Evolutionary conservation across 2,888 invertebrate species (phyloP).

Genomic region (Drosophila parthenogenetica): DNA sequence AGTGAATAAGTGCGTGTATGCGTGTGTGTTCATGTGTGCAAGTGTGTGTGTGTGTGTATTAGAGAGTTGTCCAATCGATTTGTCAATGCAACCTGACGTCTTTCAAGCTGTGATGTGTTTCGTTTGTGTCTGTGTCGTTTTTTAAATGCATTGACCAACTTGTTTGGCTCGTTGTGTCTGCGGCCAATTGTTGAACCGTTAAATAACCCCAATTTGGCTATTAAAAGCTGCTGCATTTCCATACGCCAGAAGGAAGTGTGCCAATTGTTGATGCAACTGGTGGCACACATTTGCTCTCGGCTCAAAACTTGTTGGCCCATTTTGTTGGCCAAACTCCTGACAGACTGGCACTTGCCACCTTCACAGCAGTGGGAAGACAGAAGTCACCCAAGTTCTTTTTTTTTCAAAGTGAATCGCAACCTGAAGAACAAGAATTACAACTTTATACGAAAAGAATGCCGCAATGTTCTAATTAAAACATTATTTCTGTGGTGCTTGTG

Average conservation of each 20-base stretch:
- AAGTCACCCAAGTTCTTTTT: conserved; percentile 12
- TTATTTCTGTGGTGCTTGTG: conserved; percentile 34
- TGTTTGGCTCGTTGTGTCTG: conserved; percentile 61
- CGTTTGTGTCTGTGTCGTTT: conserved; percentile 35
- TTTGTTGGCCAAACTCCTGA: conserved; percentile 41
- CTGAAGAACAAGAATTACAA: conserved; percentile 41
- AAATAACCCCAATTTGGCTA: conserved; percentile 70
- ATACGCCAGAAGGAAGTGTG: conserved; percentile 37
- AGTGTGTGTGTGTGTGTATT: conserved; percentile 40
- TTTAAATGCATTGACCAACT: conserved; percentile 54
- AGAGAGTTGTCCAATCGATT: conserved; percentile 56
- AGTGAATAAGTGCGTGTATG: conserved; percentile 20
- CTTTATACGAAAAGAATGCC: conserved; percentile 35
- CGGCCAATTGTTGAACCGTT: conserved; percentile 57
- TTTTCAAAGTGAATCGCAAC: no score
- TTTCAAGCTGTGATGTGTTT: conserved; percentile 36
- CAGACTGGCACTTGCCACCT: conserved; percentile 21
- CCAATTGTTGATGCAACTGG: conserved; percentile 35
- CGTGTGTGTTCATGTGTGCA: conserved; percentile 28
- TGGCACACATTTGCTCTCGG: conserved; percentile 6
- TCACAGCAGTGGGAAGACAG: conserved; percentile 3
- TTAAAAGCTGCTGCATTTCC: conserved; percentile 52
- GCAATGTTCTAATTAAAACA: conserved; percentile 73
- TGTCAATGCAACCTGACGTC: conserved; percentile 64
- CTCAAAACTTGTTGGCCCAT: conserved; percentile 55